Evolutionary conservation across 2,888 invertebrate genomes (phyloP).

Genomic region (Monochamus alternatus): DNA sequence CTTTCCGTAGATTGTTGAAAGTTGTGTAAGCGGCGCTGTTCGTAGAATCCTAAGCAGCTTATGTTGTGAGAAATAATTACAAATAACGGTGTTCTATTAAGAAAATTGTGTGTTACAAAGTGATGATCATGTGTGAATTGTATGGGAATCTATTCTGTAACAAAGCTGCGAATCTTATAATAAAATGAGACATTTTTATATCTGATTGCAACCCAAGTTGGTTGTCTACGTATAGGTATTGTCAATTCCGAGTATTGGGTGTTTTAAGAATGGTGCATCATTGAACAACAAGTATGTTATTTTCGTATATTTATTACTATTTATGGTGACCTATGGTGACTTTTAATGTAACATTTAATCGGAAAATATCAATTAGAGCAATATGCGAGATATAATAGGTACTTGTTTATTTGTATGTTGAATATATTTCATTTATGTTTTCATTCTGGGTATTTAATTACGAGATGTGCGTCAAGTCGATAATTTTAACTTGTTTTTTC

Average conservation of each 20-base stretch:
- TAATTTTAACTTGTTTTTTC: too few species aligned
- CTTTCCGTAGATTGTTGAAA: slow-evolving; percentile 14
- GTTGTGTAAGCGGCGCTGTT: slow-evolving; percentile 29
- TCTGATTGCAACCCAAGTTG: slow-evolving; percentile 36
- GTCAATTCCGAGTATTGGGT: slow-evolving; percentile 67
- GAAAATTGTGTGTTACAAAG: slow-evolving; percentile 15
- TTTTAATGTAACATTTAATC: slow-evolving; percentile 22
- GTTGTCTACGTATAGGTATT: slow-evolving; percentile 57
- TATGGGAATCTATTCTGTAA: neutral
- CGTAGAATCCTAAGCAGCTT: slow-evolving; percentile 19
- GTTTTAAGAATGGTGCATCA: slow-evolving; percentile 67
- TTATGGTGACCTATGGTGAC: slow-evolving; percentile 30
- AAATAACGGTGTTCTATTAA: neutral
- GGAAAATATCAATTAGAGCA: slow-evolving; percentile 1
- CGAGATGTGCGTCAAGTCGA: too few species aligned
- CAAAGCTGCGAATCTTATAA: neutral
- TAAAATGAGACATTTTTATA: slow-evolving; percentile 22
- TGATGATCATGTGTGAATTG: slow-evolving; percentile 14
- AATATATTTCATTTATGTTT: neutral
- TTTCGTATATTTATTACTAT: slow-evolving; percentile 56
- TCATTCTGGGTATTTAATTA: neutral
- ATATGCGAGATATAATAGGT: neutral
- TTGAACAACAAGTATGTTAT: slow-evolving; percentile 63
- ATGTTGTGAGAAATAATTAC: slow-evolving; percentile 21
- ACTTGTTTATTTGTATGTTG: neutral